Base-by-base conservation (phyloP, 2,888 invertebrate species). In the Girardia tigrina region DNA sequence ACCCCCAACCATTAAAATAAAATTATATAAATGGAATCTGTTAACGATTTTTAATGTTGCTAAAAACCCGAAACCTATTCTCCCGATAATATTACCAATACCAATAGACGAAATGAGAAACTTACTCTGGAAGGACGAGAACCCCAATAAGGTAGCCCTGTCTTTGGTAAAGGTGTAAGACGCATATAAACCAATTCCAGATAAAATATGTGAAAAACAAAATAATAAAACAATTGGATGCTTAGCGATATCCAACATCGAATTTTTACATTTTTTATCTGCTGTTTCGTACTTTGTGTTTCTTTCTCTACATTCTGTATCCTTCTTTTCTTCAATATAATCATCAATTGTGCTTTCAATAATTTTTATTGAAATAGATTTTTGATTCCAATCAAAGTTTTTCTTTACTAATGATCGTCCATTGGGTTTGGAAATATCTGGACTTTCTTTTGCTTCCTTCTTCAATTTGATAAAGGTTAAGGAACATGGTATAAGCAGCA, bases 121-220 rank as follows among this genome's bases (percentile, higher is more conserved):
- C 16, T 89, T 87, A 0, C 89, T 88, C 0, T 79, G 70, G 56
- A 80, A 86, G 83, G 0, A 78, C 73, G 70, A 78, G 56, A 79
- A 80, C 56, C 79, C 83, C 76, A 77, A 80, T 80, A 81, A 79
- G 1, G 79, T 77, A 0, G 90, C 92, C 79, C 91, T 80, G 78
- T 85, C 85, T 26, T 93, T 91, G 75, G 92, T 86, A 80, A 90
- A 97, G 84, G 91, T 88, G 83, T 91, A 97, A 0, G 97, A 97
- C 26, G 95, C 91, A 83, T 94, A 95, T 86, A 95, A 94, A 2
- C 83, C 84, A 86, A 93, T 88, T 89, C 94, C 91, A 0, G 94
- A 94, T 78, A 95, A 88, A 81, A 92, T 91, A 28, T 95, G 95
- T 78, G 93, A 91, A 29, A 91, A 80, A 1, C 91, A 90, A 70